Evolutionary conservation across 1,140 invertebrate genomes (phyloP).

Genomic region (Aethina tumida): DNA sequence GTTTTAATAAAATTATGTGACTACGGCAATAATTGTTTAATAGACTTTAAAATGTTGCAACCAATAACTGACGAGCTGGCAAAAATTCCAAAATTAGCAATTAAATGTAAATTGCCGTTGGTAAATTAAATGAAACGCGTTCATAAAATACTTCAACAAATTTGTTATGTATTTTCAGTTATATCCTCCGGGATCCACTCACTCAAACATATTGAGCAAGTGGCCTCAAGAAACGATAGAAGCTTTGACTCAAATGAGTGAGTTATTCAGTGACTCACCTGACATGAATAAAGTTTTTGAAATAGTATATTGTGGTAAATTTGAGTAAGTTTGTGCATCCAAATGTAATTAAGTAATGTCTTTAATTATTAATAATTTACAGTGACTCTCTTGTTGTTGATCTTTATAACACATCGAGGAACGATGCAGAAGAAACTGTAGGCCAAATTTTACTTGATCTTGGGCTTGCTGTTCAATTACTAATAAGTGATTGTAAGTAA

Average conservation of each 20-base stretch:
- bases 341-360: background rate
- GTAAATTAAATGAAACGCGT: constrained; percentile 9
- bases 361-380: background rate
- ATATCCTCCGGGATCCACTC: constrained; percentile 16
- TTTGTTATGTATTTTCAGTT: constrained; percentile 13
- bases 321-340: background rate
- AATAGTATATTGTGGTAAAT: background rate
- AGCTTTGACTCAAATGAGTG: constrained; percentile 2
- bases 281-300: background rate
- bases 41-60: constrained; percentile 15
- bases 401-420: background rate
- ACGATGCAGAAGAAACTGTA: constrained; percentile 4
- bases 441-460: constrained; percentile 14
- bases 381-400: constrained; percentile 4
- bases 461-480: constrained; percentile 10
- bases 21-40: constrained; percentile 16
- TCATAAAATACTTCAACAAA: background rate
- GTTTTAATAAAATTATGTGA: constrained; percentile 20
- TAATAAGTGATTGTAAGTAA: constrained; percentile 14
- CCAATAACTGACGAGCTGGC: constrained; percentile 15
- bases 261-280: background rate
- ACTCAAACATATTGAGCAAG: constrained; percentile 10
- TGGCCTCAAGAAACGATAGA: constrained; percentile 12
- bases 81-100: constrained; percentile 17
- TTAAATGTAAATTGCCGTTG: constrained; percentile 20